Conservation (phyloP, 2,113 vertebrate genomes). For the Rana temporaria region DNA sequence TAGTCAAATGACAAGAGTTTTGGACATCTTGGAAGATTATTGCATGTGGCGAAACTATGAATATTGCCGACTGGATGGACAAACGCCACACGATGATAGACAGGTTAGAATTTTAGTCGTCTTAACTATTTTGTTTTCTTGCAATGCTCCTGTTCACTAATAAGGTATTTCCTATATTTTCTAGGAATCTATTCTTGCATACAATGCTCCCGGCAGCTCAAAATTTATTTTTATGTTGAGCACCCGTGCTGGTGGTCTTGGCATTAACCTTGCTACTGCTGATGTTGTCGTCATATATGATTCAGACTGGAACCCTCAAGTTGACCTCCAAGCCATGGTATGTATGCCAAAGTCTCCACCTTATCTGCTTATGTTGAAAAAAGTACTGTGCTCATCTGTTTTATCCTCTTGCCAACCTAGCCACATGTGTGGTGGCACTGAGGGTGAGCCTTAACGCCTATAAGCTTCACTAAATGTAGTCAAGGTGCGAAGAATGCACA, state of each 20-base stretch:
- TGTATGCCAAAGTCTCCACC: slow-evolving; percentile 40
- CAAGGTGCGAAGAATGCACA: no score
- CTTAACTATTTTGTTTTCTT: not conserved
- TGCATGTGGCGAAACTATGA: slow-evolving; percentile 98
- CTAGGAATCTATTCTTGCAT: slow-evolving; percentile 92
- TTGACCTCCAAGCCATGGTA: slow-evolving; percentile 98
- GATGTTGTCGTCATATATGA: slow-evolving; percentile 98
- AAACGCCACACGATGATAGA: slow-evolving; percentile 96
- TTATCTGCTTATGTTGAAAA: no score
- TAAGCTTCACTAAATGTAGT: no score
- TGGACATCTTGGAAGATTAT: slow-evolving; percentile 98
- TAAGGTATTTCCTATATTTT: not conserved
- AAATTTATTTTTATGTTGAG: slow-evolving; percentile 99
- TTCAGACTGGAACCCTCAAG: slow-evolving; percentile 99
- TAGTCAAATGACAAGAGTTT: slow-evolving; percentile 97
- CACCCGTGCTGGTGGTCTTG: slow-evolving; percentile 94
- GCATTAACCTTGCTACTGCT: slow-evolving; percentile 97
- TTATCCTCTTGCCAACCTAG: no score
- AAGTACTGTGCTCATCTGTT: no score
- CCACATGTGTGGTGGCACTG: no score
- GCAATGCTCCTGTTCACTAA: not conserved
- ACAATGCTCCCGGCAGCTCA: slow-evolving; percentile 89
- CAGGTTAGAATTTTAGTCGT: slow-evolving; percentile 75
- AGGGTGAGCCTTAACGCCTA: no score
- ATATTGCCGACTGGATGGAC: slow-evolving; percentile 94